Conservation (phyloP, 2,888 invertebrate genomes). For the Nymphalis urticae region DNA sequence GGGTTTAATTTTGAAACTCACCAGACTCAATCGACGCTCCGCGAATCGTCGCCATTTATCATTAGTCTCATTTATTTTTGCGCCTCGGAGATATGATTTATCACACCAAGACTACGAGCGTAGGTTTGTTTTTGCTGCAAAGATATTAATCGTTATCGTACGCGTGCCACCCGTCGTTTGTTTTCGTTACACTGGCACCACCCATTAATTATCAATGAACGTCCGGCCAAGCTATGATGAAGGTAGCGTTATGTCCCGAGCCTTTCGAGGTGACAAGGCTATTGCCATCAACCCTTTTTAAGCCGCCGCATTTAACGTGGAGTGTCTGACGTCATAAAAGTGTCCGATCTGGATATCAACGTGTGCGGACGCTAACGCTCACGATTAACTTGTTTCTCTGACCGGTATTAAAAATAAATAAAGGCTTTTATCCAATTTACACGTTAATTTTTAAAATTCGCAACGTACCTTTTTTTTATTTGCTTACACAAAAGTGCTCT, state of each 20-base stretch:
- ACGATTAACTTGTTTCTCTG: constrained; percentile 73
- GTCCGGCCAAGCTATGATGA: constrained; percentile 75
- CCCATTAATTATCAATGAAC: constrained; percentile 82
- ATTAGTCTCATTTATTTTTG: constrained; percentile 81
- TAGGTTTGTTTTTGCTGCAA: constrained; percentile 79
- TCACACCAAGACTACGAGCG: constrained; percentile 70
- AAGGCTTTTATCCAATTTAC: constrained; percentile 39
- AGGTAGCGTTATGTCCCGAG: constrained; percentile 73
- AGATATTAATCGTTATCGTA: constrained; percentile 81
- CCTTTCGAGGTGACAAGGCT: constrained; percentile 77
- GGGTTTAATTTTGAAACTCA: constrained; percentile 67
- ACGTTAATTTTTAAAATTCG: constrained; percentile 35
- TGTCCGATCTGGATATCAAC: constrained; percentile 77
- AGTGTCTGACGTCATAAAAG: constrained; percentile 80
- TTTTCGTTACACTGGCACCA: constrained; percentile 78
- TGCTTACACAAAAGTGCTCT: constrained; percentile 33
- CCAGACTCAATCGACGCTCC: constrained; percentile 66
- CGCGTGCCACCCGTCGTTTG: constrained; percentile 77
- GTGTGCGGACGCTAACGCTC: constrained; percentile 67
- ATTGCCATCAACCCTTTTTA: constrained; percentile 80
- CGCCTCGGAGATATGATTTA: constrained; percentile 80
- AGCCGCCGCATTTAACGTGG: constrained; percentile 77
- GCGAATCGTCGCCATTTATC: constrained; percentile 76
- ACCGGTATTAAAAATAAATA: constrained; percentile 62
- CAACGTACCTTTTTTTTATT: constrained; percentile 23